Evolutionary conservation across 2,113 vertebrate species (phyloP).

Genomic region (Nerophis ophidion): DNA sequence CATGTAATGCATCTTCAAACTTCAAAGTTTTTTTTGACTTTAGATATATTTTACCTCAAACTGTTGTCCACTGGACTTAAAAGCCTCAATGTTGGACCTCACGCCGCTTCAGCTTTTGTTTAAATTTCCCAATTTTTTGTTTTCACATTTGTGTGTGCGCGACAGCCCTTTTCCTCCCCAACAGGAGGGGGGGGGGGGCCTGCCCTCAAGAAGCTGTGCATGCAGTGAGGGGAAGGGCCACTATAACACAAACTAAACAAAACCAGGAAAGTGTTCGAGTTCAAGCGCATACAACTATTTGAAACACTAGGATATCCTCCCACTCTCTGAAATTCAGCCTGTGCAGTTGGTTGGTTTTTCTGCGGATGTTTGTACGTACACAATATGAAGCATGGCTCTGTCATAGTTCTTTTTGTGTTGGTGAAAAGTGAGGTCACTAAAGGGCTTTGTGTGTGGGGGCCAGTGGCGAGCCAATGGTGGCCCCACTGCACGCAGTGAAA

Average conservation of each 20-base stretch:
- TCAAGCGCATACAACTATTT: conserved; percentile 37
- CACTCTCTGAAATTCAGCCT: background rate
- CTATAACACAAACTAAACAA: conserved; percentile 51
- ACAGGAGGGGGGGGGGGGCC: conserved; percentile 33
- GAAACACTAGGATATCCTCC: conserved; percentile 2
- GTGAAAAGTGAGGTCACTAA: conserved; percentile 50
- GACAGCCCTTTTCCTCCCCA: conserved; percentile 4
- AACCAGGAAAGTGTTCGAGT: conserved; percentile 43
- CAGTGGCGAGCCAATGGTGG: conserved; percentile 27
- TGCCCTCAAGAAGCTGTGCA: conserved; percentile 24
- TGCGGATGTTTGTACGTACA: background rate
- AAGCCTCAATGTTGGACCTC: background rate
- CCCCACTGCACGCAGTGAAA: conserved; percentile 42
- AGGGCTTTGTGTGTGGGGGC: conserved; percentile 43
- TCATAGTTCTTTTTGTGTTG: conserved; percentile 41
- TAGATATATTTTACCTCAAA: no score
- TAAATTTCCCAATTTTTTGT: conserved; percentile 10
- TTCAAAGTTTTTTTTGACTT: no score
- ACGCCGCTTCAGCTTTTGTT: conserved; percentile 1
- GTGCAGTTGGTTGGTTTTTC: background rate
- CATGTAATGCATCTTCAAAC: no score
- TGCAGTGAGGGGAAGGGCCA: conserved; percentile 32
- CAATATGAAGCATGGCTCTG: background rate
- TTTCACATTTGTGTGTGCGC: conserved; percentile 15
- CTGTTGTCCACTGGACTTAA: background rate